Evolutionary conservation across 2,888 invertebrate genomes (phyloP), one percentile per base, ranked within the genome.

Genomic region (Hemaris fuciformis): DNA sequence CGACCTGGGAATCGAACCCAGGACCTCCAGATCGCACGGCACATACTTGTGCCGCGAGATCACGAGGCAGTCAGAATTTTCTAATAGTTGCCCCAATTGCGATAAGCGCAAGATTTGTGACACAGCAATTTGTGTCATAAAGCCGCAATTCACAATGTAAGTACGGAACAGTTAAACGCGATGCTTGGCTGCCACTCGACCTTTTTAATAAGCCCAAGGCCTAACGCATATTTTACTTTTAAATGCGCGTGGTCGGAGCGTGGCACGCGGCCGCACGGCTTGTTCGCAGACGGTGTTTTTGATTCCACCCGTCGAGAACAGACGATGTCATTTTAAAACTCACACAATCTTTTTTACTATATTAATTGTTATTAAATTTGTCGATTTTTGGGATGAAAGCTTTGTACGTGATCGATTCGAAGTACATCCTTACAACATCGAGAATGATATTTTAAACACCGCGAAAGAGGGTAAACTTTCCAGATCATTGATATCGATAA

Each of bases 171-270:
- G 25, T 45, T 45, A 22, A 25, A 48, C 25, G 48, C 15, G 25
- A 15, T 48, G 25, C 25, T 48, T 25, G 25, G 48, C 38, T 38
- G 38, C 48, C 27, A 27, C 48, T 25, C 15, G 48, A 48, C 48
- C 48, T 45, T 45, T 45, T 48, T 48, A 48, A 48, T 15, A 45
- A 45, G 45, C 48, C 38, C 27, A 27, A 25, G 48, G 48, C 48
- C 48, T 15, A 45, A 38, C n/a, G 45, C 43, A 43, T 23, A 45
- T 45, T 45, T 45, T 45, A 45, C 22, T 22, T 48, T 25, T 15
- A 48, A 48, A 48, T 48, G 25, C 27, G 27, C 48, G 48, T 48
- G 25, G 3, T 13, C 15, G 25, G n/a, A 25, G 3, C 25, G 15
- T 27, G 48, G 6, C n/a, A n/a, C 6, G 10, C 23, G 23, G 5